These are phyloP conservation scores for Amazona vittata DNA, from an alignment of 2,113 vertebrate genomes.

Conservation along the genomic window DNA sequence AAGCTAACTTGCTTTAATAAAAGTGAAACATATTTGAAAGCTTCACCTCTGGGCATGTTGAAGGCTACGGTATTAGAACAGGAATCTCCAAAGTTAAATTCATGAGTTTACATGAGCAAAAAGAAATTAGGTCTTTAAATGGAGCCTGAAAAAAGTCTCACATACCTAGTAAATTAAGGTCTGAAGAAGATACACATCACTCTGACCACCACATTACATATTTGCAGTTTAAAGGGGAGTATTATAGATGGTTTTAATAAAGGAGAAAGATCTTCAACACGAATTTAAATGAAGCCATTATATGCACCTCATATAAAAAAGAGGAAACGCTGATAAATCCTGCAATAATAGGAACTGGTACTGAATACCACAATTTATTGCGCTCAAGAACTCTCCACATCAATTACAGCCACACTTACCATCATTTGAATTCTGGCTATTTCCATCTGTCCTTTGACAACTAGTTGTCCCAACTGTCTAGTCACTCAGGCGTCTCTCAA, in stretches of 20 bases:
- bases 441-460: neutral
- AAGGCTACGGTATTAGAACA: neutral
- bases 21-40: neutral
- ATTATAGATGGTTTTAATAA: neutral
- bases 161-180: neutral
- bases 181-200: neutral
- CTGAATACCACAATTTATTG: neutral
- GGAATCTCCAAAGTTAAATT: neutral
- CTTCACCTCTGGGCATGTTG: neutral
- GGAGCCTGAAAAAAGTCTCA: neutral
- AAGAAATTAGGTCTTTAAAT: neutral
- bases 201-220: accelerated
- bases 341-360: neutral
- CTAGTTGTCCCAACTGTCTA: neutral
- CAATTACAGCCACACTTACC: accelerated
- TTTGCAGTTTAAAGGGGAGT: neutral
- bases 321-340: neutral
- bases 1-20: neutral
- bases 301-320: neutral
- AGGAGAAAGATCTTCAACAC: neutral
- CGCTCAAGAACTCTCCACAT: neutral
- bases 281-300: neutral
- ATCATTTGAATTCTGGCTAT: neutral
- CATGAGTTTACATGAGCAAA: neutral
- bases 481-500: neutral